Base-by-base conservation (phyloP, 2,113 vertebrate genomes). In the Pangasianodon hypophthalmus region DNA sequence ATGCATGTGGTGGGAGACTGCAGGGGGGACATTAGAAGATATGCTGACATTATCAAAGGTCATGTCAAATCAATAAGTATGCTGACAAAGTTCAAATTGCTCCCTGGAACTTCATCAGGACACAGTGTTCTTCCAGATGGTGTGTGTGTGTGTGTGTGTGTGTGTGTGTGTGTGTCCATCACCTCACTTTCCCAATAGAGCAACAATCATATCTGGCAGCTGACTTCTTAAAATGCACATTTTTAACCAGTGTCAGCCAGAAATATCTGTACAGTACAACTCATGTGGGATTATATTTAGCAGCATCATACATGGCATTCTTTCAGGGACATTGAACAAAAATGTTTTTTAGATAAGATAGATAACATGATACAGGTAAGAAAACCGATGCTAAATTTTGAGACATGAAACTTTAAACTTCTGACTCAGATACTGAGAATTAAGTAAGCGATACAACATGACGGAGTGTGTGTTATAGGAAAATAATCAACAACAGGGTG, bases 41-140 rank as follows among this genome's bases (percentile, higher is more conserved):
- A 79, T 48, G 73, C 52, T 92, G 91, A 91, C 92, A 90, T 92
- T 92, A 90, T 86, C 37, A 91, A 92, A 92, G 90, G 91, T 92
- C 89, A 85, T 89, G 90, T 93, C 86, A 88, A 90, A 93, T 93
- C 88, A 91, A 91, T 90, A 89, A 50, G 50, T 69, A 71, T 92
- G 92, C 89, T 89, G 86, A 90, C 89, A 91, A 91, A 91, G 89
- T 90, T 90, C 82, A 89, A 64, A 90, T 88, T 88, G 85, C 85
- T 91, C 85, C n/a, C 88, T 85, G 89, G 77, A 85, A 91, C 77
- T 89, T 91, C 62, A 87, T 52, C 88, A 90, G 88, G 85, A 84
- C 67, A 48, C 62, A 86, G 85, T 52, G 82, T 32, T n/a, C 56
- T 52, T 79, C 81, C 87, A 92, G 91, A 91, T 91, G 90, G 89